Percentiles rank a stretch among this genome's conserved stretches.
phyloP scores from a whole-genome alignment of 2,113 vertebrate species.

The Leptosomus discolor region DNA sequence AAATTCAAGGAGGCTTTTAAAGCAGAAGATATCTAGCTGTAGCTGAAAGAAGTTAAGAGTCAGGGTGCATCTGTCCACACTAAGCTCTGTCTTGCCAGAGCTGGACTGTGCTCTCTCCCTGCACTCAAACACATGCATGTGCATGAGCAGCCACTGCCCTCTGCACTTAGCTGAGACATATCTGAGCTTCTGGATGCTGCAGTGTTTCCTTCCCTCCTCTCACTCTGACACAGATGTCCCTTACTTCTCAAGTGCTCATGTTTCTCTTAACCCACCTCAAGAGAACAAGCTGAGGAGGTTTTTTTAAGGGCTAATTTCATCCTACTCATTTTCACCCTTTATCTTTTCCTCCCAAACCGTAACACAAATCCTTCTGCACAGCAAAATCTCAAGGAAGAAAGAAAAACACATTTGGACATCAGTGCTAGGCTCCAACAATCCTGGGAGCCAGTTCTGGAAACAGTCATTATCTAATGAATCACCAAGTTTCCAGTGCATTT shows the following conservation, averaged over 20 bases:
- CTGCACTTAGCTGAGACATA: background rate
- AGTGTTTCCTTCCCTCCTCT: background rate
- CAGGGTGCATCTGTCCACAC: background rate
- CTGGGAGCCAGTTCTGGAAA: conserved; percentile 39
- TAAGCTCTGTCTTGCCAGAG: background rate
- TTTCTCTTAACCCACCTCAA: background rate
- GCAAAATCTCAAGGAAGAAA: conserved; percentile 13
- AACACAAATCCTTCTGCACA: background rate
- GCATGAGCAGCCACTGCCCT: background rate
- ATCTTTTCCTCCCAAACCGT: background rate
- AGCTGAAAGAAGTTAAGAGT: background rate
- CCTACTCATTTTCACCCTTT: background rate
- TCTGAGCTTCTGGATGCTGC: background rate
- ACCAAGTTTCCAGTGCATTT: conserved; percentile 40
- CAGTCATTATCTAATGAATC: conserved; percentile 37
- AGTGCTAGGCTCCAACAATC: background rate
- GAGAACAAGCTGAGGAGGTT: background rate
- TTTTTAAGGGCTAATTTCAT: background rate
- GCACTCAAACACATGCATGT: background rate
- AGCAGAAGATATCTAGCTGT: background rate
- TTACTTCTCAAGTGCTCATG: background rate
- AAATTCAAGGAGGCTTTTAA: background rate
- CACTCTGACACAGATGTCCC: background rate
- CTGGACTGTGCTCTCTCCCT: background rate
- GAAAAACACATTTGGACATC: background rate